A percentile compares a stretch with the other conserved stretches of the same genome.
Evolutionary conservation across 1,140 invertebrate species (phyloP).

Genomic region (Drosophila pallidifrons): DNA sequence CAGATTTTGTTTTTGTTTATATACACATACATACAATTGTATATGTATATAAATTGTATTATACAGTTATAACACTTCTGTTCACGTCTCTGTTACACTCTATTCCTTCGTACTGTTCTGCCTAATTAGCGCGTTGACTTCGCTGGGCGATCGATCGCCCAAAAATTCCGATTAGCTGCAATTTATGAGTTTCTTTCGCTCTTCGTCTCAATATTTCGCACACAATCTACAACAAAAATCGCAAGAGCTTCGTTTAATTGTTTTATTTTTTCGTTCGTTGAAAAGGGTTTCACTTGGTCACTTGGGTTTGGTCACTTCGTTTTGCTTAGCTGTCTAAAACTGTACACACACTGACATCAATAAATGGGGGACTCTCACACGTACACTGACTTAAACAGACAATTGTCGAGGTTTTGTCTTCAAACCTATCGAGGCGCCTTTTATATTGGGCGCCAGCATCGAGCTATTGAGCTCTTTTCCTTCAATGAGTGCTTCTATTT

Average conservation of each 20-base stretch:
- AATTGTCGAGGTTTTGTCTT: constrained; percentile 19
- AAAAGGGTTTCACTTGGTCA: constrained; percentile 52
- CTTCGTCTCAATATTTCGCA: constrained; percentile 21
- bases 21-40: background rate
- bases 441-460: constrained; percentile 1
- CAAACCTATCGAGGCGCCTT: background rate
- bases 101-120: constrained; percentile 21
- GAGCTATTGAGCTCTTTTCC: constrained; percentile 2
- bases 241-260: constrained; percentile 29
- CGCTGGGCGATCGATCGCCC: constrained; percentile 29
- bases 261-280: constrained; percentile 4
- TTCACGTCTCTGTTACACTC: constrained; percentile 13
- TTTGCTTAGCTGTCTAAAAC: constrained; percentile 54
- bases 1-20: constrained; percentile 34
- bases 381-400: constrained; percentile 4
- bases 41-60: constrained; percentile 1
- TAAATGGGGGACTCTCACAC: constrained; percentile 10
- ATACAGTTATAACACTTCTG: constrained; percentile 56
- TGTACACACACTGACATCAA: constrained; percentile 26
- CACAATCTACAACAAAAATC: constrained; percentile 67
- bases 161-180: constrained; percentile 62
- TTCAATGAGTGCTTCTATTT: constrained; percentile 8
- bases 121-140: constrained; percentile 58
- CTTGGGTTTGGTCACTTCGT: constrained; percentile 51
- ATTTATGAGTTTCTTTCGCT: constrained; percentile 66